phyloP scores from a whole-genome alignment of 2,113 vertebrate species.

The Laterallus jamaicensis region DNA sequence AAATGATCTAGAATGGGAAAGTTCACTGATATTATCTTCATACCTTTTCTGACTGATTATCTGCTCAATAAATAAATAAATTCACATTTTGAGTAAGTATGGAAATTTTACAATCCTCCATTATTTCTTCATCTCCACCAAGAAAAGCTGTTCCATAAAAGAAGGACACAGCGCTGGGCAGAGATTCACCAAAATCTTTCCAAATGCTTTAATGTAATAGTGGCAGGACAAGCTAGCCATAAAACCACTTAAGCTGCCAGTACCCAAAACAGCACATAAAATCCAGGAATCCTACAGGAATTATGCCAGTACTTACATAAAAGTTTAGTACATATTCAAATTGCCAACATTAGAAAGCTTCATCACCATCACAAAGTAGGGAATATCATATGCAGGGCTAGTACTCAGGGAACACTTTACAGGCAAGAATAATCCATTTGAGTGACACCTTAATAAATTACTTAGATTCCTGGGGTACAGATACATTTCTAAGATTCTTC shows the following conservation, averaged over 20 bases:
- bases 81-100: neutral
- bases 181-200: slow-evolving; percentile 13
- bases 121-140: neutral
- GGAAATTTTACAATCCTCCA: neutral
- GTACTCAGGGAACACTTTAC: neutral
- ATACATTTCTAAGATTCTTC: neutral
- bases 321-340: neutral
- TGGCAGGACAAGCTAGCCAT: neutral
- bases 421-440: neutral
- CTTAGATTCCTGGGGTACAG: neutral
- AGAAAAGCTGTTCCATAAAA: neutral
- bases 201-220: neutral
- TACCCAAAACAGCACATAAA: neutral
- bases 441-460: neutral
- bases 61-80: neutral
- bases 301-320: neutral
- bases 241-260: slow-evolving; percentile 15
- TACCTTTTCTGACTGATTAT: neutral
- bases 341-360: neutral
- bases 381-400: neutral
- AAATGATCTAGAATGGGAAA: neutral
- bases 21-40: neutral
- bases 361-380: neutral
- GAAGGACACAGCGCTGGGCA: neutral
- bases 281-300: neutral